A percentile compares a stretch with the other conserved stretches of the same genome.
Conservation (phyloP, 2,797 vertebrate genomes). For the Mus minutoides region DNA sequence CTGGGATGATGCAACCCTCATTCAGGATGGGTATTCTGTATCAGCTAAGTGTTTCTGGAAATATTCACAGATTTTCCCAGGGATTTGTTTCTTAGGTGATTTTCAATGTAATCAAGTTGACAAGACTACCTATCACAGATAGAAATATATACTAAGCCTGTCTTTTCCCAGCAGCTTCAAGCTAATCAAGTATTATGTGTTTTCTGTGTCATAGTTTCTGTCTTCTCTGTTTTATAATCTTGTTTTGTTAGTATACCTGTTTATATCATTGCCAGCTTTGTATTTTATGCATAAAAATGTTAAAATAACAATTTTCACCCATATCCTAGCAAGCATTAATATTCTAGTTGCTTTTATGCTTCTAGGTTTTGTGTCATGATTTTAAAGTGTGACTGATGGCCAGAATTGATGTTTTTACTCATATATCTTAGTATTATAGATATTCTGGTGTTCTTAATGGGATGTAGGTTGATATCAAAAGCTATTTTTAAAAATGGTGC, state of each 20-base stretch:
- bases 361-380: background rate
- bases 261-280: background rate
- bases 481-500: background rate
- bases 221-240: background rate
- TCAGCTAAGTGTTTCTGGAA: background rate
- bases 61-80: background rate
- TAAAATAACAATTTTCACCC: background rate
- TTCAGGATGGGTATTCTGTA: background rate
- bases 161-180: background rate
- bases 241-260: background rate
- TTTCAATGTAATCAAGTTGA: background rate
- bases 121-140: background rate
- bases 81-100: background rate
- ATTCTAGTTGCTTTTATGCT: background rate
- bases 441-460: background rate
- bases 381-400: background rate
- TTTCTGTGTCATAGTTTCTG: background rate
- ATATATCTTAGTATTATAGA: background rate
- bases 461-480: constrained; percentile 41
- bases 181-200: background rate
- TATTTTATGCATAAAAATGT: background rate
- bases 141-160: background rate
- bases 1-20: background rate
- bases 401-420: background rate
- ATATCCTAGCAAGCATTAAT: background rate